These are phyloP conservation scores for Dasyprocta punctata DNA, from an alignment of 2,113 vertebrate genomes.

Conservation along the genomic window DNA sequence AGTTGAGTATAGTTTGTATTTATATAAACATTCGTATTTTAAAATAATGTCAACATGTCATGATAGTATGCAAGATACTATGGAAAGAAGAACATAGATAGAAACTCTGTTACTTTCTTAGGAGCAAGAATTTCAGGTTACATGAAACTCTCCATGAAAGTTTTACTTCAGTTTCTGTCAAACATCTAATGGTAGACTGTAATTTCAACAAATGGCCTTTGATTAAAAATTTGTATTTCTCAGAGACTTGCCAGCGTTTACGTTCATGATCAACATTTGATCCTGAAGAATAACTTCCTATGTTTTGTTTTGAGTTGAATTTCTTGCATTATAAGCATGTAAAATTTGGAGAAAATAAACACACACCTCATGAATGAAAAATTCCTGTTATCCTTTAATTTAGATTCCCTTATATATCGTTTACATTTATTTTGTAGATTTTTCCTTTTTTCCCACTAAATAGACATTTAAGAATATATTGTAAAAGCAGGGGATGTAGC, in stretches of 20 bases:
- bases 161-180: not conserved
- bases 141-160: not conserved
- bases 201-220: slow-evolving; percentile 16
- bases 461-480: not conserved
- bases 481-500: not conserved
- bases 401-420: not conserved
- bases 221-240: slow-evolving; percentile 63
- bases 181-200: not conserved
- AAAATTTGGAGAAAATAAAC: slow-evolving; percentile 47
- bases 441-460: not conserved
- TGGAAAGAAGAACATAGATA: not conserved
- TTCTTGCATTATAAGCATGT: not conserved
- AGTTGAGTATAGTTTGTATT: not conserved
- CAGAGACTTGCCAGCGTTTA: not conserved
- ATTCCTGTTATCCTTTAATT: slow-evolving; percentile 25
- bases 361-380: not conserved
- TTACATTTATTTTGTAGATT: not conserved
- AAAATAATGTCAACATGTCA: not conserved
- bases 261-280: not conserved
- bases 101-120: not conserved
- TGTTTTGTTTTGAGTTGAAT: slow-evolving; percentile 58
- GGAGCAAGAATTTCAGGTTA: not conserved
- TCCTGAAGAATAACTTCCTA: not conserved
- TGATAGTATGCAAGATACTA: not conserved
- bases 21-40: slow-evolving; percentile 19